A percentile compares a stretch with the other conserved stretches of the same genome.
These are phyloP conservation scores for Clarias laeviceps DNA, from an alignment of 2,797 vertebrate species.

Conservation along the genomic window DNA sequence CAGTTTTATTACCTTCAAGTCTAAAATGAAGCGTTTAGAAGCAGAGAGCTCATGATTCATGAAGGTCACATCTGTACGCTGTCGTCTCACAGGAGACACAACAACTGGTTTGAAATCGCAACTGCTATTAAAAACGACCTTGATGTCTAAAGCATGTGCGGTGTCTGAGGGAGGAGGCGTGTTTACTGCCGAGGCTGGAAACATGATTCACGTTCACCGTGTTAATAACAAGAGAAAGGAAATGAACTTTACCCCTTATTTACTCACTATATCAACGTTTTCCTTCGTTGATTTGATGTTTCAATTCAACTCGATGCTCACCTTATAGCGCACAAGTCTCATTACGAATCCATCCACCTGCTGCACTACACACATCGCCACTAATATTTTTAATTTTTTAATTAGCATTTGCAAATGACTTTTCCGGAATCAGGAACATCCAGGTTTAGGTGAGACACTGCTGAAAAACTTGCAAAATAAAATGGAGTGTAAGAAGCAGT, in stretches of 20 bases:
- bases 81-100: not conserved
- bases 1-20: not conserved
- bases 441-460: not conserved
- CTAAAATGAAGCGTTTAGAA: not conserved
- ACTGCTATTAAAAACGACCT: not conserved
- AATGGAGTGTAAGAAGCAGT: not conserved
- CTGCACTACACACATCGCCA: not conserved
- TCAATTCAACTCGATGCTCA: not conserved
- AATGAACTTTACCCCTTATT: not conserved
- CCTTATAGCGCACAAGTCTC: not conserved
- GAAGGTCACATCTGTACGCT: not conserved
- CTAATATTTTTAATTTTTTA: too few relatives aligned
- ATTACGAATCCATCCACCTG: not conserved
- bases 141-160: not conserved
- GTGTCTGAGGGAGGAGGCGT: not conserved
- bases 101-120: not conserved
- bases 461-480: not conserved
- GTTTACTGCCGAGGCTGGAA: not conserved
- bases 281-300: not conserved
- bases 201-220: not conserved
- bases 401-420: not conserved
- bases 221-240: not conserved
- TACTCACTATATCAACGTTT: not conserved
- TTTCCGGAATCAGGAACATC: not conserved
- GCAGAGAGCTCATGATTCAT: not conserved